phyloP scores from a whole-genome alignment of 2,888 invertebrate genomes.

The Drosophila nr. fundita region DNA sequence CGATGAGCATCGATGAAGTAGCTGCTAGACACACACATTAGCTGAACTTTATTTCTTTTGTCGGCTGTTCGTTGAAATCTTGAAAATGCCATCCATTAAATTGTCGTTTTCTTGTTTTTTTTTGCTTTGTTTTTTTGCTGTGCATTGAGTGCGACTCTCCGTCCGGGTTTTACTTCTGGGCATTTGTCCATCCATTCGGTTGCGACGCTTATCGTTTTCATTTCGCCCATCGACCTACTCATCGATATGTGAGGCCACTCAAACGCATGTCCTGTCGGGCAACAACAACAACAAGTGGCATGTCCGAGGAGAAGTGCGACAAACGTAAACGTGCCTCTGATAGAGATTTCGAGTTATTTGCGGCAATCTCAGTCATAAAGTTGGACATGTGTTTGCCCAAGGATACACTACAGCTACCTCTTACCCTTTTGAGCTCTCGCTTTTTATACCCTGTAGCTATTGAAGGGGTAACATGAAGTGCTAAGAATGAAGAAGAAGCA shows the following conservation, averaged over 20 bases:
- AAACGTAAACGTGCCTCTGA: constrained; percentile 55
- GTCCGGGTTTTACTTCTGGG: constrained; percentile 17
- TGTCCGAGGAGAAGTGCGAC: constrained; percentile 1
- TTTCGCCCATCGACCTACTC: constrained; percentile 35
- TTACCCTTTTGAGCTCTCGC: no score
- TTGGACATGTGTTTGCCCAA: constrained; percentile 57
- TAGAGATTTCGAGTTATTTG: constrained; percentile 72
- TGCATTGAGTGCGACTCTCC: constrained; percentile 23
- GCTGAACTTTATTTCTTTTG: constrained; percentile 33
- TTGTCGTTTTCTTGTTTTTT: constrained; percentile 39
- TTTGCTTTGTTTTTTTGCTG: constrained; percentile 7
- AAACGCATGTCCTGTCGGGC: constrained; percentile 39
- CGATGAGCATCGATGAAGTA: constrained; percentile 3
- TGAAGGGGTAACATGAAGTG: neutral
- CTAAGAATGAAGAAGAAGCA: neutral
- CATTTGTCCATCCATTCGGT: constrained; percentile 31
- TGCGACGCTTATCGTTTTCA: constrained; percentile 39
- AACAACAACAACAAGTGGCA: constrained; percentile 3
- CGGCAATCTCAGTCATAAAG: constrained; percentile 73
- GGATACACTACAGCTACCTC: constrained; percentile 3
- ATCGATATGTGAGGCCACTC: constrained; percentile 54
- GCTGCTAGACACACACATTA: constrained; percentile 12
- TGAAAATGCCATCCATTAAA: constrained; percentile 60
- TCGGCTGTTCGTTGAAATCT: constrained; percentile 46
- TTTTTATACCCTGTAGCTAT: neutral